Evolutionary conservation across 2,113 vertebrate genomes (phyloP).

Genomic region (Pontoporia blainvillei): DNA sequence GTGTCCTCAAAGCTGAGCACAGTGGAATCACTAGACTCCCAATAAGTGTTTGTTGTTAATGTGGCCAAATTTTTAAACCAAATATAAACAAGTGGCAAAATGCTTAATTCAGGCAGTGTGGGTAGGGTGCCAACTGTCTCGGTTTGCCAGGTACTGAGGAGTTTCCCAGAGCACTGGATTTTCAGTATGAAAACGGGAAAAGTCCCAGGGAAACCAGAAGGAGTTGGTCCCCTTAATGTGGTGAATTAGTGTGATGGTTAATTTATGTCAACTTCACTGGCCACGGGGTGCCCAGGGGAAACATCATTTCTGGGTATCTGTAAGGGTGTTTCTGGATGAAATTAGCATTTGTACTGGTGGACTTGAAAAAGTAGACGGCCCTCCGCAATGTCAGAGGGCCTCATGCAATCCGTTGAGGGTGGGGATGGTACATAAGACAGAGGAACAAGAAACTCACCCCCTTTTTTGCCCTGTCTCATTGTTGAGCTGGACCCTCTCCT

Average conservation of each 20-base stretch:
- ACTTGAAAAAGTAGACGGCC: neutral
- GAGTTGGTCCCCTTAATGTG: rapidly evolving
- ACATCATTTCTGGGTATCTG: neutral
- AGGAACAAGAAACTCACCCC: neutral
- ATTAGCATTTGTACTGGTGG: neutral
- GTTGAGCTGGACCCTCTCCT: neutral
- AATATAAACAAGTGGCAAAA: neutral
- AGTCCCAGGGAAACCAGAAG: neutral
- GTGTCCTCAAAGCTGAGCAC: neutral
- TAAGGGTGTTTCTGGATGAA: neutral
- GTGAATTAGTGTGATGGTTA: neutral
- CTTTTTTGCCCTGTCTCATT: neutral
- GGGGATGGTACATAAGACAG: neutral
- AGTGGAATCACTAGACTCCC: neutral
- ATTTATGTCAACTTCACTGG: neutral
- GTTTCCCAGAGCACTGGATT: neutral
- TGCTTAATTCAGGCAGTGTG: neutral
- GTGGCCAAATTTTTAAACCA: neutral
- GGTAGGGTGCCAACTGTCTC: neutral
- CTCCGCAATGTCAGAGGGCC: neutral
- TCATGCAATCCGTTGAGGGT: neutral
- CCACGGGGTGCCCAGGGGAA: neutral
- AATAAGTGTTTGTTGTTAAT: neutral
- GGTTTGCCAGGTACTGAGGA: neutral
- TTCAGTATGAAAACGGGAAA: neutral